Percentiles rank a stretch among this genome's conserved stretches.
Evolutionary conservation across 2,113 vertebrate genomes (phyloP).

Genomic region (Jaculus jaculus): DNA sequence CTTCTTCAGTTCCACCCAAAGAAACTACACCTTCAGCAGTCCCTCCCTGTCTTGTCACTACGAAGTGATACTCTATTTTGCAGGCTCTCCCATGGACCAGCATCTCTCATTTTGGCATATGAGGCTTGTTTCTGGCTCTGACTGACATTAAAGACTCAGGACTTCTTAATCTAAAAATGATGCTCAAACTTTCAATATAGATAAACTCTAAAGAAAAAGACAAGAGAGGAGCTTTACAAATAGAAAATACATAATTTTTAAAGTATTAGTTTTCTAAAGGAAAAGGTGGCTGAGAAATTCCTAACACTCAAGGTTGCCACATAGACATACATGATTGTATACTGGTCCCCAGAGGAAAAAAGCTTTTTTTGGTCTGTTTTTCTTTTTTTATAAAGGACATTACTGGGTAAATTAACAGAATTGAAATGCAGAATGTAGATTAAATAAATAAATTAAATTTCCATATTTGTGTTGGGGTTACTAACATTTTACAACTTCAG

Average conservation of each 20-base stretch:
- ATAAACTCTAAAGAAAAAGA: neutral
- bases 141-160: neutral
- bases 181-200: neutral
- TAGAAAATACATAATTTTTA: neutral
- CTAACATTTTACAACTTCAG: neutral
- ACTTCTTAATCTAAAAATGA: neutral
- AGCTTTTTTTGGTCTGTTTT: too few species aligned
- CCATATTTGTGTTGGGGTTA: neutral
- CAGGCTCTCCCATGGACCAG: neutral
- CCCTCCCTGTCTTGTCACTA: neutral
- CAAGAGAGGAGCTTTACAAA: neutral
- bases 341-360: neutral
- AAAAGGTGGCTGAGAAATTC: neutral
- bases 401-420: neutral
- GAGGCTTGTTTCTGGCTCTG: neutral
- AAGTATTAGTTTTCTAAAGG: slow-evolving; percentile 3
- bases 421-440: neutral
- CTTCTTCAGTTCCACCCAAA: neutral
- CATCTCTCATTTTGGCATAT: neutral
- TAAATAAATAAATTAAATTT: neutral
- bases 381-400: neutral
- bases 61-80: neutral
- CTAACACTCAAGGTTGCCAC: neutral
- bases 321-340: neutral
- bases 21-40: neutral